phyloP scores from a whole-genome alignment of 2,888 invertebrate genomes.

The Pollenia angustigena region DNA sequence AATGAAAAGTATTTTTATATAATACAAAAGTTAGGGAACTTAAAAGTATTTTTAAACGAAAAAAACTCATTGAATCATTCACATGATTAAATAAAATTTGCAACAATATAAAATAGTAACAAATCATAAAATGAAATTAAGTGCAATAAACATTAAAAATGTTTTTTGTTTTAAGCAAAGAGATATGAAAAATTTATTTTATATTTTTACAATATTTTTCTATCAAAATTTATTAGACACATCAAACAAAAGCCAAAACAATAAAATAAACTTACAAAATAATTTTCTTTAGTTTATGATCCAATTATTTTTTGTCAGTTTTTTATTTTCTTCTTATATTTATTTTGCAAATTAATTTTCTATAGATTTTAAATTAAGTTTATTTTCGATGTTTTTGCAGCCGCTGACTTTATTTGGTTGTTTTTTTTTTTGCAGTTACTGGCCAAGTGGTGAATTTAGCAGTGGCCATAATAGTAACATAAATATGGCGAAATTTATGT shows the following conservation, averaged over 20 bases:
- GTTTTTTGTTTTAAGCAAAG: background rate
- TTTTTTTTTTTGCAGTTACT: background rate
- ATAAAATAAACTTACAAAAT: slow-evolving; percentile 32
- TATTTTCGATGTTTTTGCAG: background rate
- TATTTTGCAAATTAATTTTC: slow-evolving; percentile 26
- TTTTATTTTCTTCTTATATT: background rate
- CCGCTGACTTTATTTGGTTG: background rate
- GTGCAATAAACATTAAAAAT: too few species aligned
- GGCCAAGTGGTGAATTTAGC: background rate
- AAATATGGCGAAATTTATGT: slow-evolving; percentile 27
- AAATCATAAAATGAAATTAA: too few species aligned
- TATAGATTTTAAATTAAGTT: background rate
- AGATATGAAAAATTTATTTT: background rate
- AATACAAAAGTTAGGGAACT: too few species aligned
- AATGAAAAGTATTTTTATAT: too few species aligned
- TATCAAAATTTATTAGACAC: slow-evolving; percentile 34
- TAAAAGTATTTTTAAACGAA: too few species aligned
- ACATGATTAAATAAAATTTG: too few species aligned
- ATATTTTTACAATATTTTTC: background rate
- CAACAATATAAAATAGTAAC: too few species aligned
- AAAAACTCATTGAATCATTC: too few species aligned
- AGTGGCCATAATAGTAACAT: slow-evolving; percentile 14
- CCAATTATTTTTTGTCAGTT: too few species aligned
- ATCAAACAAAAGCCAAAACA: slow-evolving; percentile 22
- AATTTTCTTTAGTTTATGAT: background rate